A percentile compares a stretch with the other conserved stretches of the same genome.
These are phyloP conservation scores for Limanda limanda DNA, from an alignment of 2,113 vertebrate species.

Conservation along the genomic window DNA sequence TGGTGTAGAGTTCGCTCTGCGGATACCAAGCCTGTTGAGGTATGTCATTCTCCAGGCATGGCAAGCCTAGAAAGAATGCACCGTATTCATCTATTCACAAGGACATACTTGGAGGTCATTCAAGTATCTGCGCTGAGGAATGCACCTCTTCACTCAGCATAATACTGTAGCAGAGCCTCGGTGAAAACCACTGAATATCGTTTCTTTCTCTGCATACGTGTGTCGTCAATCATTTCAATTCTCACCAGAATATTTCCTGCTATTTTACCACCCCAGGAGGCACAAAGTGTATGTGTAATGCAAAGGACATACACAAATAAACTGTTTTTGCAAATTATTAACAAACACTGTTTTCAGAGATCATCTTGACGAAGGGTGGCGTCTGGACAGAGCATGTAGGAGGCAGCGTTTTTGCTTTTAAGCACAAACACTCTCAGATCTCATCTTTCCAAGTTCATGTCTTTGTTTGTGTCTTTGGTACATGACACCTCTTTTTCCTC, in stretches of 20 bases:
- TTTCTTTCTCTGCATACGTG: not conserved
- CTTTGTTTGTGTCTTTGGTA: no score
- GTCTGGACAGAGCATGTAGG: no score
- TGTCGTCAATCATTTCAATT: not conserved
- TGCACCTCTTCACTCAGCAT: constrained; percentile 11
- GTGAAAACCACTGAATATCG: not conserved
- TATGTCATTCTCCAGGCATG: constrained; percentile 19
- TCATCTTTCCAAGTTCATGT: no score
- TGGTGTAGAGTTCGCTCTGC: not conserved
- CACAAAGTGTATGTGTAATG: not conserved
- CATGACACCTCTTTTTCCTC: no score
- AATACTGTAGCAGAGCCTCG: constrained; percentile 6
- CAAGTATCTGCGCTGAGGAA: constrained; percentile 22
- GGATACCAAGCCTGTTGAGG: constrained; percentile 5
- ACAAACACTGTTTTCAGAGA: no score
- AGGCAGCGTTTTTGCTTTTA: no score
- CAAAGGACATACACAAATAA: not conserved
- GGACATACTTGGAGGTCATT: constrained; percentile 38
- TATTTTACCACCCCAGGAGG: not conserved
- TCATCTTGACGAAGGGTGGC: no score
- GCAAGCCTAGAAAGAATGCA: constrained; percentile 21
- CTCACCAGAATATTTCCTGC: rapidly evolving
- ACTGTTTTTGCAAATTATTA: not conserved
- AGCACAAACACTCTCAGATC: no score
- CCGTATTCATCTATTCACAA: constrained; percentile 44